These are phyloP conservation scores for Drosophila murphyi DNA, from an alignment of 1,140 invertebrate genomes.

Conservation along the genomic window DNA sequence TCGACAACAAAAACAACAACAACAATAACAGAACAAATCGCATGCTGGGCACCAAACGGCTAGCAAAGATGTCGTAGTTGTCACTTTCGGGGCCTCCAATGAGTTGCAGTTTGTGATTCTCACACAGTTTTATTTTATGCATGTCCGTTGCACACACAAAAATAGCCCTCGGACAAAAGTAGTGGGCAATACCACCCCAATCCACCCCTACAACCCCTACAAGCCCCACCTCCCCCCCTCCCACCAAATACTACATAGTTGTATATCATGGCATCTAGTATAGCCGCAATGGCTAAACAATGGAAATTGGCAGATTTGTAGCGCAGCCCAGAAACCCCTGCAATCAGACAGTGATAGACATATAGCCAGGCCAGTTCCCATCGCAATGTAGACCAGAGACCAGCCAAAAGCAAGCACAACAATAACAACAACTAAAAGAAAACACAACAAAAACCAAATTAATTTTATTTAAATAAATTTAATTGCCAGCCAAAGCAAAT, in stretches of 20 bases:
- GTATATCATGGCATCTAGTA: constrained; percentile 38
- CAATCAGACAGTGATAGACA: constrained; percentile 22
- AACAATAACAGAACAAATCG: constrained; percentile 52
- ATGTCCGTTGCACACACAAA: constrained; percentile 60
- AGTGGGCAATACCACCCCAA: constrained; percentile 29
- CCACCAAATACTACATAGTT: constrained; percentile 26
- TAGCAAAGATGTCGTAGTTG: constrained; percentile 71
- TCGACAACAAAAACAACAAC: constrained; percentile 49
- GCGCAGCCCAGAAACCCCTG: constrained; percentile 75
- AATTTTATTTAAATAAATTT: constrained; percentile 84
- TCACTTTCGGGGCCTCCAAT: constrained; percentile 78
- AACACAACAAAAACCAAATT: constrained; percentile 55
- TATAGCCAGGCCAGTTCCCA: constrained; percentile 57
- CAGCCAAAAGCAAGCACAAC: constrained; percentile 47
- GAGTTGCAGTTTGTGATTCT: constrained; percentile 69
- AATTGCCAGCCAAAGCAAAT: constrained; percentile 71
- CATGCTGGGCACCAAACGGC: constrained; percentile 67
- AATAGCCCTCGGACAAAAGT: constrained; percentile 84
- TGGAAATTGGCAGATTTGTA: constrained; percentile 81
- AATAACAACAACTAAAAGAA: constrained; percentile 9
- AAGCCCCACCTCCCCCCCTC: constrained; percentile 15
- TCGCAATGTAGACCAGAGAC: constrained; percentile 20
- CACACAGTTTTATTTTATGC: constrained; percentile 51
- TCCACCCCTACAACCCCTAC: neutral
- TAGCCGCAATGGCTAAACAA: constrained; percentile 62